Conservation (phyloP, 1,140 invertebrate species). For the Tetramorium alpestre region DNA sequence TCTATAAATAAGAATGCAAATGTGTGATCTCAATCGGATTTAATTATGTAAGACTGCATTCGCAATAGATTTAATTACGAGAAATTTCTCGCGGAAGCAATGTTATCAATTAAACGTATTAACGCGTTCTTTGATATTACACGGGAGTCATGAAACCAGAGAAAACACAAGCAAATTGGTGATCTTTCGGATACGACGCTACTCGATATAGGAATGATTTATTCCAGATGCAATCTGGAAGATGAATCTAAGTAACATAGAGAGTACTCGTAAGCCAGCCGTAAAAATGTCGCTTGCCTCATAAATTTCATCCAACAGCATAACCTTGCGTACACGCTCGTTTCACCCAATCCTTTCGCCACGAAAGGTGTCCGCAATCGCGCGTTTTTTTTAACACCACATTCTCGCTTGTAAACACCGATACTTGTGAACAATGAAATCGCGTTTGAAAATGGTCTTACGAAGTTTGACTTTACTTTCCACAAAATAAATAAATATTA, state of each 20-base stretch:
- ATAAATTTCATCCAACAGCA: constrained; percentile 75
- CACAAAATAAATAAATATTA: not conserved
- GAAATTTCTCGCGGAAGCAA: not conserved
- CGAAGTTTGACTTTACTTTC: not conserved
- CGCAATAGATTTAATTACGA: not conserved
- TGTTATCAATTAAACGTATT: not conserved
- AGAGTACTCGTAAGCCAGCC: constrained; percentile 56
- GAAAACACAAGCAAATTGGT: not conserved
- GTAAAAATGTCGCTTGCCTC: constrained; percentile 67
- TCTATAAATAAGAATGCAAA: not conserved
- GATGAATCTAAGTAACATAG: constrained; percentile 48
- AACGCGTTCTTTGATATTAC: not conserved
- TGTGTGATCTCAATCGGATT: not conserved
- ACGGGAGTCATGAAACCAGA: not conserved
- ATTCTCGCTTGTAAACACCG: constrained; percentile 25
- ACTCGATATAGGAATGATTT: constrained; percentile 61
- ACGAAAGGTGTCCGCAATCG: constrained; percentile 38
- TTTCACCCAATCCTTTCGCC: constrained; percentile 47
- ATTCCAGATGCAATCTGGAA: constrained; percentile 50
- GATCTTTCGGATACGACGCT: constrained; percentile 1
- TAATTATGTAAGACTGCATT: not conserved
- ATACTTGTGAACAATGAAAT: constrained; percentile 6
- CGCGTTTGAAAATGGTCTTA: not conserved
- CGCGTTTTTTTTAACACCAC: constrained; percentile 10
- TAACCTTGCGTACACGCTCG: constrained; percentile 57